phyloP scores from a whole-genome alignment of 1,140 invertebrate genomes.

The Penaeus chinensis region DNA sequence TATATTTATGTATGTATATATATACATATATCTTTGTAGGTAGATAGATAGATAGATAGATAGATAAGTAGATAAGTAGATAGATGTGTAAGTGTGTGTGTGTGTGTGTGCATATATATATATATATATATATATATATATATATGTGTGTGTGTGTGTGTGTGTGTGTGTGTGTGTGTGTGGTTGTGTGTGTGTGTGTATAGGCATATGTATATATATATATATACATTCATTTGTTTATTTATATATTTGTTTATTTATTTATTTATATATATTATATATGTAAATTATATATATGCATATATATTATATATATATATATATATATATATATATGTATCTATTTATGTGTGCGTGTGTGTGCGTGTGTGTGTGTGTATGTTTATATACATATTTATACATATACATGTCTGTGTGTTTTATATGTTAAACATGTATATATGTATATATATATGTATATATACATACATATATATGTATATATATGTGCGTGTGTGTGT shows the following conservation, averaged over 20 bases:
- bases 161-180: background rate
- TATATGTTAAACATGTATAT: too few relatives aligned
- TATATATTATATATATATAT: background rate
- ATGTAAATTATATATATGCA: background rate
- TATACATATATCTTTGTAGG: background rate
- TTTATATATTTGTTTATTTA: background rate
- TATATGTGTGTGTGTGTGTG: constrained; percentile 23
- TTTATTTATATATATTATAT: constrained; percentile 20
- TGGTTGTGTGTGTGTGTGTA: background rate
- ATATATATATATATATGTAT: constrained; percentile 9
- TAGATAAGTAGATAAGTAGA: constrained; percentile 1
- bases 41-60: background rate
- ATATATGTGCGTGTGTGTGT: too few relatives aligned
- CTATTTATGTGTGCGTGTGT: constrained; percentile 1
- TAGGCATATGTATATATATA: background rate
- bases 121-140: constrained; percentile 24
- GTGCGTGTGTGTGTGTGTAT: background rate
- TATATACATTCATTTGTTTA: background rate
- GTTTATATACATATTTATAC: too few relatives aligned
- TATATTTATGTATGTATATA: constrained; percentile 9
- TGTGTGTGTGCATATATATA: background rate
- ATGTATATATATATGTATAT: too few relatives aligned
- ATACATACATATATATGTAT: too few relatives aligned
- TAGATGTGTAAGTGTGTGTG: background rate
- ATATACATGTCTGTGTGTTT: too few relatives aligned